Evolutionary conservation across 2,113 vertebrate genomes (phyloP).

Genomic region (Colinus virginianus): DNA sequence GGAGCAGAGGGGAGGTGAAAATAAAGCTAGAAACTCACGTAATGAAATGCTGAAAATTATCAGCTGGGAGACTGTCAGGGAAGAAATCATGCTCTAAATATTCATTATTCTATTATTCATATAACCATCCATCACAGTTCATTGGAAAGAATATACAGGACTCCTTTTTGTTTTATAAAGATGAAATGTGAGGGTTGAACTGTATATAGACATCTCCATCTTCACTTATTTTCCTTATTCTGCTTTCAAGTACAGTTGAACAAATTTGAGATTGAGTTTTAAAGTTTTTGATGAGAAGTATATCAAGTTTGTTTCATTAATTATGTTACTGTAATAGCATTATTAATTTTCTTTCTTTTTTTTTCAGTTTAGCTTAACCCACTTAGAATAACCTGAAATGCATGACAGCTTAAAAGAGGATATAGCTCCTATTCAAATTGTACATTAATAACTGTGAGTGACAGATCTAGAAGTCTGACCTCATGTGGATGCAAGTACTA

Average conservation of each 20-base stretch:
- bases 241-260: neutral
- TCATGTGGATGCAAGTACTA: neutral
- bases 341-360: neutral
- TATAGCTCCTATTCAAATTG: neutral
- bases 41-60: neutral
- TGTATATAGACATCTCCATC: rapidly evolving
- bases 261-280: neutral
- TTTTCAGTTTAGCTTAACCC: neutral
- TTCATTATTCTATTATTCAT: neutral
- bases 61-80: neutral
- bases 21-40: neutral
- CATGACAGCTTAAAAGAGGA: neutral
- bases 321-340: neutral
- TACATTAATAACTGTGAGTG: neutral
- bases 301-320: neutral
- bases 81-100: neutral
- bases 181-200: neutral
- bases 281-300: neutral
- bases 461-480: neutral
- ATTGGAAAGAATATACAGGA: neutral
- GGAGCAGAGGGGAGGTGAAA: too few species aligned
- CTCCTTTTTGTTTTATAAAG: neutral
- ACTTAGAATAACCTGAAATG: neutral
- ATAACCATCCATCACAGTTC: neutral
- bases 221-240: neutral